Percentiles rank a stretch among this genome's conserved stretches.
These are phyloP conservation scores for Distichodus sexfasciatus DNA, from an alignment of 2,797 vertebrate species.

Conservation along the genomic window DNA sequence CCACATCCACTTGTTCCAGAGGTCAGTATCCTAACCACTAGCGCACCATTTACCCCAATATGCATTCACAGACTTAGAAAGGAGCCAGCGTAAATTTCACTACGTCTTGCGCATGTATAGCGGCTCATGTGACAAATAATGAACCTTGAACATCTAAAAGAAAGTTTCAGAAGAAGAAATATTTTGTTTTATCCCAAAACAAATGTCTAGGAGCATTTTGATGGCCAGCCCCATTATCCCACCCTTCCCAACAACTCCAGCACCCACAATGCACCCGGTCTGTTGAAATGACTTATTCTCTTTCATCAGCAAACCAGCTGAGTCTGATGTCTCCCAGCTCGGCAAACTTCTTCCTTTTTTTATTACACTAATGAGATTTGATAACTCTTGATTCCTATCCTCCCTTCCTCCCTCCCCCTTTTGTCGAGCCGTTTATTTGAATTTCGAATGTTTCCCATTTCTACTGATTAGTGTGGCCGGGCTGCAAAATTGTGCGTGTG, in stretches of 20 bases:
- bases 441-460: conserved; percentile 33
- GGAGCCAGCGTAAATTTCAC: no score
- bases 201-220: neutral
- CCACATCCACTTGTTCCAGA: no score
- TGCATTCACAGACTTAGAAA: no score
- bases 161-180: no score
- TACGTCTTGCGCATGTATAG: no score
- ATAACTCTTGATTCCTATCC: conserved; percentile 37
- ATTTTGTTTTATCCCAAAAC: no score
- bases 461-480: conserved; percentile 28
- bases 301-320: conserved; percentile 61
- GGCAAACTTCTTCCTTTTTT: conserved; percentile 48
- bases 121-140: no score
- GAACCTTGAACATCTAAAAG: no score
- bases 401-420: no score
- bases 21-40: no score
- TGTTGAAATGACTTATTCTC: conserved; percentile 54
- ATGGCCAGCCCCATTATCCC: neutral
- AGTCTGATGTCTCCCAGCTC: conserved; percentile 50
- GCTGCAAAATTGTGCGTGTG: conserved; percentile 39
- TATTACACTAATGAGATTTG: conserved; percentile 56
- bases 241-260: neutral
- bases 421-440: conserved; percentile 26
- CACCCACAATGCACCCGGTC: conserved; percentile 23
- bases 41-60: no score